These are phyloP conservation scores for Neomonachus schauinslandi DNA, from an alignment of 2,113 vertebrate genomes.

Conservation along the genomic window DNA sequence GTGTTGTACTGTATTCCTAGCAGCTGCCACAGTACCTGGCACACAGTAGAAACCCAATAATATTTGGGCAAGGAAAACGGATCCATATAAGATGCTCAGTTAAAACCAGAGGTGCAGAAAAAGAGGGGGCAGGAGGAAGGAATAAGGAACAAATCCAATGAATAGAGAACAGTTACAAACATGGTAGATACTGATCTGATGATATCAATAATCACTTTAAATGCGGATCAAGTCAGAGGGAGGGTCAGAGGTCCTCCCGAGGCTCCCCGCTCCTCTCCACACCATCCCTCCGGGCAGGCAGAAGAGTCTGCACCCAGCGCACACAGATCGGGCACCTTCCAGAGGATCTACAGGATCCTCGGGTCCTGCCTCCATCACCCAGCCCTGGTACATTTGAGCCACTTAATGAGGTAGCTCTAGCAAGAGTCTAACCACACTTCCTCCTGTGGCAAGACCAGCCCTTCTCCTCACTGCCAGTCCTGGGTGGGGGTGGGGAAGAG, in stretches of 20 bases:
- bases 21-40: not conserved
- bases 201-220: not conserved
- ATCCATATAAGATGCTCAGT: not conserved
- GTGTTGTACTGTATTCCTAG: rapidly evolving
- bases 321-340: not conserved
- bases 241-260: not conserved
- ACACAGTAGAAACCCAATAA: not conserved
- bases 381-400: not conserved
- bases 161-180: not conserved
- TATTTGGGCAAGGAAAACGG: not conserved
- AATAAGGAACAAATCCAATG: not conserved
- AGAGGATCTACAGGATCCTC: not conserved
- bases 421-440: not conserved
- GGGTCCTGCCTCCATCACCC: not conserved
- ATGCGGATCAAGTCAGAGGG: not conserved
- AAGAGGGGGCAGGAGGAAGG: not conserved
- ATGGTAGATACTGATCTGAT: not conserved
- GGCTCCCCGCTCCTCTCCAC: not conserved
- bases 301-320: not conserved
- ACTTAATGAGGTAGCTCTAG: not conserved
- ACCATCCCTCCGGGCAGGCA: not conserved
- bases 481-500: not conserved
- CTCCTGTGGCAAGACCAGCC: not conserved
- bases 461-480: not conserved
- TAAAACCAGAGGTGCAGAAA: not conserved